Evolutionary conservation across 2,888 invertebrate species (phyloP).

Genomic region (Eubasilissa splendida): DNA sequence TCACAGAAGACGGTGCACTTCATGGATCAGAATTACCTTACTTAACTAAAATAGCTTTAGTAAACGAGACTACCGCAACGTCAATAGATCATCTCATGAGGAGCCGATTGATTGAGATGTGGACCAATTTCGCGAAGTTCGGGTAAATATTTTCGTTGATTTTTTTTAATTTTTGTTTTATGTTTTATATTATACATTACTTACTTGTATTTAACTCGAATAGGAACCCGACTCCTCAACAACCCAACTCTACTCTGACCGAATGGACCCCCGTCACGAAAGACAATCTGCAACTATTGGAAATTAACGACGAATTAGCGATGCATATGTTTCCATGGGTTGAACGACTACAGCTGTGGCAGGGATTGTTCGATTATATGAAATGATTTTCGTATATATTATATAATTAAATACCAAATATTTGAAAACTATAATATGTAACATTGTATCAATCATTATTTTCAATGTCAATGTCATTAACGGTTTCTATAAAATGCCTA

Average conservation of each 20-base stretch:
- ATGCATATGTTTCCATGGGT: conserved; percentile 28
- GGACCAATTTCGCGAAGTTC: conserved; percentile 70
- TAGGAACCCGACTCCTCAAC: conserved; percentile 47
- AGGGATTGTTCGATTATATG: conserved; percentile 17
- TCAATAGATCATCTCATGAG: conserved; percentile 69
- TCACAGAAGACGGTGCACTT: conserved; percentile 61
- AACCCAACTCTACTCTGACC: neutral
- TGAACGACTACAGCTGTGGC: conserved; percentile 37
- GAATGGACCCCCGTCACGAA: conserved; percentile 42
- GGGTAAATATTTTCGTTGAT: conserved; percentile 63
- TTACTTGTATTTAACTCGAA: neutral
- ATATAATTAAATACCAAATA: neutral
- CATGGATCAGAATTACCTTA: conserved; percentile 63
- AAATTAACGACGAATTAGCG: conserved; percentile 24
- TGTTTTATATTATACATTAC: neutral
- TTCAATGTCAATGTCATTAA: too few relatives aligned
- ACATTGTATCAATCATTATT: neutral
- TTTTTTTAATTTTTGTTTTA: conserved; percentile 61
- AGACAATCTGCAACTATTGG: conserved; percentile 32
- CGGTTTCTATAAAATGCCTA: too few relatives aligned
- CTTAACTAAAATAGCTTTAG: conserved; percentile 1
- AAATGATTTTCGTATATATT: neutral
- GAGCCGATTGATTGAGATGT: conserved; percentile 70
- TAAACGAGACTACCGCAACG: conserved; percentile 63
- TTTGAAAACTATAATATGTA: neutral